These are phyloP conservation scores for Aptenodytes forsteri DNA, from an alignment of 2,113 vertebrate species.

Conservation along the genomic window DNA sequence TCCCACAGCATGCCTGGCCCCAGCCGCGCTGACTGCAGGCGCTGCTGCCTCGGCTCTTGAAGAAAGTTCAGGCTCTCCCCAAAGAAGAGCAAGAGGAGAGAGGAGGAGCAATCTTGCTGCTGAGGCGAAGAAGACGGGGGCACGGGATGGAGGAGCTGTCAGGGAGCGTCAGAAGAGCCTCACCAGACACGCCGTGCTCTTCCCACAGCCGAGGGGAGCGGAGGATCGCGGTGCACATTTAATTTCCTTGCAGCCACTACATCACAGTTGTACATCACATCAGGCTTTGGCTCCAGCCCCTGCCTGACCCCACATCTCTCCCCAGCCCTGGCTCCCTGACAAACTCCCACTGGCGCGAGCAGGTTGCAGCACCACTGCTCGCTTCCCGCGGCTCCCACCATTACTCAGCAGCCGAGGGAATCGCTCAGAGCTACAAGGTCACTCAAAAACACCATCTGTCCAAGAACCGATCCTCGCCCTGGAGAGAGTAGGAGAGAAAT, in stretches of 20 bases:
- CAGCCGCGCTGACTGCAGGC: not conserved
- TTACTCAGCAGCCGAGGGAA: conserved; percentile 11
- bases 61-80: not conserved
- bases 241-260: not conserved
- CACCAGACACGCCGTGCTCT: fast-evolving
- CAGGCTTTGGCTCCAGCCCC: not conserved
- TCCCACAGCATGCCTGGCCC: not conserved
- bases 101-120: fast-evolving
- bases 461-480: not conserved
- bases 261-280: not conserved
- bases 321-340: not conserved
- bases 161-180: not conserved
- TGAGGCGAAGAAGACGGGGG: fast-evolving
- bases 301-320: not conserved
- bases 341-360: not conserved
- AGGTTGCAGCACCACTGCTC: conserved; percentile 28
- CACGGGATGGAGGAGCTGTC: not conserved
- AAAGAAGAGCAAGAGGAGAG: not conserved
- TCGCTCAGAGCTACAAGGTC: conserved; percentile 55
- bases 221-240: fast-evolving
- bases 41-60: fast-evolving
- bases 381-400: not conserved
- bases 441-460: conserved; percentile 67
- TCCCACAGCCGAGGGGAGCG: not conserved
- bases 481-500: not conserved